Base-by-base conservation (phyloP, 2,888 invertebrate species). In the Latrodectus elegans region DNA sequence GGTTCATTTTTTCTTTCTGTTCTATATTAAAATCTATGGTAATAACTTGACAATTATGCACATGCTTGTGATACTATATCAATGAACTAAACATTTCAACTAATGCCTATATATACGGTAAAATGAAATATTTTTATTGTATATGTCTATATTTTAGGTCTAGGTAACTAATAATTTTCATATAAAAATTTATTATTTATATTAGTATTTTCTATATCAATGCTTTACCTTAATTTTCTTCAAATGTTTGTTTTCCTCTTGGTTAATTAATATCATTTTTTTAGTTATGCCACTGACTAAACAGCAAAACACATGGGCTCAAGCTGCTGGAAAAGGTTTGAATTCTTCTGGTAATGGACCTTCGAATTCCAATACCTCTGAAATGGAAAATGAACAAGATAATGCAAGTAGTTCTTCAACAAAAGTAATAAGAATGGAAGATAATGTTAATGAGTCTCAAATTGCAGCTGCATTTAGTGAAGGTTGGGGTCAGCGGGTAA, bases 251-350 rank as follows among this genome's bases (percentile, higher is more conserved):
- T 38, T 38, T 38, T 38, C 64, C 1, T 68, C 26, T 10, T 8
- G 8, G 11, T 17, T 68, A 17, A 68, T 68, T 22, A 26, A 60
- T 60, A 17, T 17, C n/a, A 49, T 8, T 64, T 53, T 76, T 26
- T 73, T 53, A 89, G 89, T 14, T 83, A 86, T 89, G 89, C 84
- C 89, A 84, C 84, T 89, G 75, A 87, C 85, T 68, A 90, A 91
- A 87, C 91, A 91, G 70, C 91, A 91, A 81, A 91, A 91, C 77
- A 92, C 92, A 52, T 94, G 93, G 93, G 94, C 94, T 89, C 93
- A 93, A 91, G 93, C 94, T 89, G 93, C 94, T 89, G 93, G 93
- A 67, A 93, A 93, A 91, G 93, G 93, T 84, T 92, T 93, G 77
- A 91, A 89, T 82, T 74, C 82, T 80, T 52, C 79, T 77, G 76